Evolutionary conservation across 2,797 vertebrate genomes (phyloP).

Genomic region (Leptodactylus fallax): DNA sequence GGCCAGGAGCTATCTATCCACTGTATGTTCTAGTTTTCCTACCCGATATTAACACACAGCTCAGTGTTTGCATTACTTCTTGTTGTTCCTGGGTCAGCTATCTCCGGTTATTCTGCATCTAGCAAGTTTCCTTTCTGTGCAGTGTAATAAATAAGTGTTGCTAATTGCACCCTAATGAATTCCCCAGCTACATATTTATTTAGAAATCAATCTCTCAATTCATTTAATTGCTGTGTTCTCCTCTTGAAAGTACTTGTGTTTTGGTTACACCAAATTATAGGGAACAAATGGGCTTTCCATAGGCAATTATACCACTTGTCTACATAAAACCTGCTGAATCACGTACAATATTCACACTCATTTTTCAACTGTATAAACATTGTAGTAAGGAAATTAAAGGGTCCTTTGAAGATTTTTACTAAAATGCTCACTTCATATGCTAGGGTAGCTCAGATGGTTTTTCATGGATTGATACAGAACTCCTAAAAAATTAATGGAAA

Average conservation of each 20-base stretch:
- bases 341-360: conserved; percentile 14
- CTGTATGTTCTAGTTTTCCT: not conserved
- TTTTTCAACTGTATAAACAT: not conserved
- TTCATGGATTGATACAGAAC: not conserved
- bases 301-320: conserved; percentile 49
- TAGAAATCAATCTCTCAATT: conserved; percentile 56
- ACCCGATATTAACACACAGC: not conserved
- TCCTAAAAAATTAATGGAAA: not conserved
- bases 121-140: conserved; percentile 33
- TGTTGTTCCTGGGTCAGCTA: conserved; percentile 27
- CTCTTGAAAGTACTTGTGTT: conserved; percentile 54
- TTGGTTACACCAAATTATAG: conserved; percentile 61
- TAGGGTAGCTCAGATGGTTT: not conserved
- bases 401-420: not conserved
- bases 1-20: not conserved
- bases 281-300: conserved; percentile 54
- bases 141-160: conserved; percentile 51
- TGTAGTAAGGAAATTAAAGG: conserved; percentile 2
- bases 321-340: conserved; percentile 25
- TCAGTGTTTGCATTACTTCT: not conserved
- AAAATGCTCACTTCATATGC: not conserved
- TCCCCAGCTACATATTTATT: conserved; percentile 57
- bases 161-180: conserved; percentile 64
- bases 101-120: conserved; percentile 25
- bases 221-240: conserved; percentile 59